Conservation (phyloP, 1,140 invertebrate species). For the Pogonomyrmex californicus region DNA sequence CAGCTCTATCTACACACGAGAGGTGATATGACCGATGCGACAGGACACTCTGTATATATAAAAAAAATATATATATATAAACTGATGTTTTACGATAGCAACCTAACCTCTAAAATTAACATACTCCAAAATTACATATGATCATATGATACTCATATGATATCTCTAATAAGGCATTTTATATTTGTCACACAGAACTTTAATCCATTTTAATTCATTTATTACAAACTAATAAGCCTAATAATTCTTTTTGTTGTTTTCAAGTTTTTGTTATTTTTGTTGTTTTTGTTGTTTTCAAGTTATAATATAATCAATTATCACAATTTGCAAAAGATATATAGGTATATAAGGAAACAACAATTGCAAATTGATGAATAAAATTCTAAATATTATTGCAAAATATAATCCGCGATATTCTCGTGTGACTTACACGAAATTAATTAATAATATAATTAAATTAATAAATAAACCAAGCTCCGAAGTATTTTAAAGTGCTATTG, state of each 20-base stretch:
- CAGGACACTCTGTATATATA: no score
- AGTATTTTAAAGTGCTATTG: not conserved
- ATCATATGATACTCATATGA: not conserved
- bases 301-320: not conserved
- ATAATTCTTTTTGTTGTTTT: no score
- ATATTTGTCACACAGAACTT: not conserved
- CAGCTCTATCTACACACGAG: no score
- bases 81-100: no score
- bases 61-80: no score
- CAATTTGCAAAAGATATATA: not conserved
- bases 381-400: not conserved
- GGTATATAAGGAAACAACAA: not conserved
- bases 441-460: no score
- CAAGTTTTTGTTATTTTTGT: no score
- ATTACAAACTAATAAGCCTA: not conserved
- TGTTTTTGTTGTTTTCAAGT: not conserved
- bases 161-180: not conserved
- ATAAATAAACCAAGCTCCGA: not conserved
- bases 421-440: not conserved
- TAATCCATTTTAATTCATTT: not conserved
- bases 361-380: not conserved
- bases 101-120: conserved; percentile 40
- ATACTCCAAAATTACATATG: not conserved
- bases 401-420: not conserved
- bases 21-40: no score